Conservation (phyloP, 1,140 invertebrate species). For the Cydia fagiglandana region DNA sequence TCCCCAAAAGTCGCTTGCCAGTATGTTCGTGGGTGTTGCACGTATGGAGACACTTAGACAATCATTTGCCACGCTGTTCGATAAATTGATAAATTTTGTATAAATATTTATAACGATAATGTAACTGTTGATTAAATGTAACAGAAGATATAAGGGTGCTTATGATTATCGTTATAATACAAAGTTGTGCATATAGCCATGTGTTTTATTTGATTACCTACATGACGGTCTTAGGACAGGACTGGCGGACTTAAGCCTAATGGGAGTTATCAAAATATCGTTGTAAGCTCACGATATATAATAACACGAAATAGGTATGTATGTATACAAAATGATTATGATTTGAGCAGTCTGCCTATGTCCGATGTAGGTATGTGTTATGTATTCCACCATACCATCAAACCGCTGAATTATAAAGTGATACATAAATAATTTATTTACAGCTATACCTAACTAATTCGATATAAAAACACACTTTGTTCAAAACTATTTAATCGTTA, state of each 20-base stretch:
- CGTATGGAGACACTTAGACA: slow-evolving; percentile 55
- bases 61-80: slow-evolving; percentile 71
- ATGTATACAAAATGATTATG: too few relatives aligned
- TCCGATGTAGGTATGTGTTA: too few relatives aligned
- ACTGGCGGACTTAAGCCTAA: too few relatives aligned
- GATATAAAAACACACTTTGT: slow-evolving; percentile 29
- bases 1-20: slow-evolving; percentile 37
- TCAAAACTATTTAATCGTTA: slow-evolving; percentile 55
- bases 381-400: too few relatives aligned
- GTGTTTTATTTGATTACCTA: slow-evolving; percentile 49
- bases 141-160: slow-evolving; percentile 78
- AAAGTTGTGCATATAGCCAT: slow-evolving; percentile 76
- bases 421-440: too few relatives aligned
- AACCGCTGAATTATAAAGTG: too few relatives aligned
- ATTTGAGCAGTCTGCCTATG: too few relatives aligned
- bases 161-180: slow-evolving; percentile 79
- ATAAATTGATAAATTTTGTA: slow-evolving; percentile 76
- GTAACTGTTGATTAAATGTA: slow-evolving; percentile 77
- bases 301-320: too few relatives aligned
- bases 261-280: too few relatives aligned
- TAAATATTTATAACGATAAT: slow-evolving; percentile 78
- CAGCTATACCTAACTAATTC: too few relatives aligned
- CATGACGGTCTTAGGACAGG: too few relatives aligned
- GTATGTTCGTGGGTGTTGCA: slow-evolving; percentile 41
- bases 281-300: too few relatives aligned